Evolutionary conservation across 2,797 vertebrate genomes (phyloP).

Genomic region (Parauchenoglanis punctatus): DNA sequence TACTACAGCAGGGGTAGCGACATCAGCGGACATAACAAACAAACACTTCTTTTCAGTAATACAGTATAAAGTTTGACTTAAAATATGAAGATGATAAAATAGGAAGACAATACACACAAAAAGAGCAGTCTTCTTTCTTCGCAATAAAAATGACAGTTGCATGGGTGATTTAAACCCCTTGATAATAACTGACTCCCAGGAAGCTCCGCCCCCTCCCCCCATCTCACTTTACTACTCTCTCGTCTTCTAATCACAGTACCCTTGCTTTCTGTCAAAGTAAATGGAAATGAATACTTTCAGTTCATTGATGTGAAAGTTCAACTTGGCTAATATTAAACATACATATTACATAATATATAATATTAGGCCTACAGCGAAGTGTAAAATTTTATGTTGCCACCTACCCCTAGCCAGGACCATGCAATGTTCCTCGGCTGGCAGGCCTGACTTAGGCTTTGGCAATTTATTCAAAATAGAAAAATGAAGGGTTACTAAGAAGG

Average conservation of each 20-base stretch:
- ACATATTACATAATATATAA: neutral
- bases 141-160: neutral
- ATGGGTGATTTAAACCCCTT: neutral
- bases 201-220: neutral
- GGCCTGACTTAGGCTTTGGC: neutral
- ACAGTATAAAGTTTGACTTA: neutral
- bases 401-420: neutral
- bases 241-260: neutral
- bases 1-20: too few species aligned
- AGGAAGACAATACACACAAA: neutral
- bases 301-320: neutral
- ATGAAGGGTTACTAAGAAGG: neutral
- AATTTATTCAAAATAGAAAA: neutral
- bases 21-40: too few species aligned
- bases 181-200: neutral
- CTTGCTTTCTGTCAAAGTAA: neutral
- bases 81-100: neutral
- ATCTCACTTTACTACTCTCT: neutral
- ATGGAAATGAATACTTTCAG: neutral
- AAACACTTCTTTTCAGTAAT: neutral
- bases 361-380: neutral
- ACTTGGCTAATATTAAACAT: neutral
- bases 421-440: neutral
- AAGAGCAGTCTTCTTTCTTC: neutral
- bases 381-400: neutral